Conservation (phyloP, 2,797 vertebrate species). For the Sternotherus odoratus region DNA sequence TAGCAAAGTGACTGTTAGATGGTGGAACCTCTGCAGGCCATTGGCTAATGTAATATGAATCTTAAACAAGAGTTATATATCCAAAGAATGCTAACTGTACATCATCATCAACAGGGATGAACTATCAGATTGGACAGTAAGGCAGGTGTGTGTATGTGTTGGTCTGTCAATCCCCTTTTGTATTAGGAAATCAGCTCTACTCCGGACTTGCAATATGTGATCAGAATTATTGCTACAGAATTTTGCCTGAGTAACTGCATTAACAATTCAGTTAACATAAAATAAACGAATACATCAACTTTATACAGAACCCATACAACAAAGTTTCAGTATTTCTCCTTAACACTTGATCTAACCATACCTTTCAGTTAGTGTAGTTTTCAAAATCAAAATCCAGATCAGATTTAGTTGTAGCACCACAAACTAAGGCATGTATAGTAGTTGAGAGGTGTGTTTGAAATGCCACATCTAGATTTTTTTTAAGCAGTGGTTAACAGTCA, state of each 20-base stretch:
- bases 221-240: not conserved
- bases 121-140: not conserved
- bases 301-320: not conserved
- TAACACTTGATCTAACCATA: fast-evolving
- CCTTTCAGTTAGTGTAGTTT: not conserved
- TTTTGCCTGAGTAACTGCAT: not conserved
- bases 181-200: fast-evolving
- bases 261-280: not conserved
- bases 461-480: not conserved
- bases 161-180: fast-evolving
- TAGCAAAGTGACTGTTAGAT: not conserved
- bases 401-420: not conserved
- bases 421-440: fast-evolving
- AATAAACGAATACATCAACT: not conserved
- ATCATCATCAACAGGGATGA: not conserved
- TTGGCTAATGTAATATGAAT: not conserved
- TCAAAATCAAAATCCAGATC: not conserved
- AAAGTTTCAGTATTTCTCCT: fast-evolving
- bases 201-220: too few species aligned
- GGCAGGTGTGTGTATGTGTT: not conserved
- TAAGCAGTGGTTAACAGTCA: not conserved
- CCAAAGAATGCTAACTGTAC: not conserved
- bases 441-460: not conserved
- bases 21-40: not conserved
- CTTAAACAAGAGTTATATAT: not conserved